Evolutionary conservation across 2,113 vertebrate genomes (phyloP).

Genomic region (Alouatta palliata): DNA sequence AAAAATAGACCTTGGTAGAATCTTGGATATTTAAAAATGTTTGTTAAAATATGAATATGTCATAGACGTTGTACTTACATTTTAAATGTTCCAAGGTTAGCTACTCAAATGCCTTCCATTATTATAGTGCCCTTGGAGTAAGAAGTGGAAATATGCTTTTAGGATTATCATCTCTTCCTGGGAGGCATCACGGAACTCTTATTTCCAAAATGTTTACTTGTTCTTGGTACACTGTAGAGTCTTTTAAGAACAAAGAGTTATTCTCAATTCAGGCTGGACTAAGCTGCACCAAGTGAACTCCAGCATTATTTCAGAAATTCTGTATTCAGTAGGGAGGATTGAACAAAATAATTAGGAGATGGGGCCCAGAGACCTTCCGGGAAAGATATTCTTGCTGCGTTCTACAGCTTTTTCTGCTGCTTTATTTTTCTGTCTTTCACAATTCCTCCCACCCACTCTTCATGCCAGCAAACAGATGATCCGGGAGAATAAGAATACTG

Average conservation of each 20-base stretch:
- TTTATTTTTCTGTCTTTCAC: constrained; percentile 39
- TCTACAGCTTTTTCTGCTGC: constrained; percentile 6
- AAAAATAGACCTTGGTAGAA: constrained; percentile 49
- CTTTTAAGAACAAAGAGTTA: constrained; percentile 8
- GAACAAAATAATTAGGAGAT: constrained; percentile 55
- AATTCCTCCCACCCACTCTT: not conserved
- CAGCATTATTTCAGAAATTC: constrained; percentile 52
- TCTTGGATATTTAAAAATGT: constrained; percentile 42
- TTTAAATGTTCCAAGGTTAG: constrained; percentile 18
- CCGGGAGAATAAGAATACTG: constrained; percentile 25
- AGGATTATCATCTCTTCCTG: constrained; percentile 17
- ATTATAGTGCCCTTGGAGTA: constrained; percentile 47
- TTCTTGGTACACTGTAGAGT: constrained; percentile 44
- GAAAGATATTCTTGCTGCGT: constrained; percentile 25
- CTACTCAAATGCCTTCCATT: constrained; percentile 15
- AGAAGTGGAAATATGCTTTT: constrained; percentile 62
- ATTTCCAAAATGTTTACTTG: constrained; percentile 45
- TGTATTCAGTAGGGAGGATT: constrained; percentile 13
- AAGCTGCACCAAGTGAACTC: constrained; percentile 6
- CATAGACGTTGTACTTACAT: not conserved
- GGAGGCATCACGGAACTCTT: not conserved
- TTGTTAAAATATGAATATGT: constrained; percentile 5
- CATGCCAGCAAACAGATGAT: constrained; percentile 2
- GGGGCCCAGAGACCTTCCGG: not conserved
- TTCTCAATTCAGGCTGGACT: constrained; percentile 32